Evolutionary conservation across 53 echinoderm and acorn worm genomes (phyloP), one percentile per base, ranked within the genome.

Genomic region (Echinometra lucunter): DNA sequence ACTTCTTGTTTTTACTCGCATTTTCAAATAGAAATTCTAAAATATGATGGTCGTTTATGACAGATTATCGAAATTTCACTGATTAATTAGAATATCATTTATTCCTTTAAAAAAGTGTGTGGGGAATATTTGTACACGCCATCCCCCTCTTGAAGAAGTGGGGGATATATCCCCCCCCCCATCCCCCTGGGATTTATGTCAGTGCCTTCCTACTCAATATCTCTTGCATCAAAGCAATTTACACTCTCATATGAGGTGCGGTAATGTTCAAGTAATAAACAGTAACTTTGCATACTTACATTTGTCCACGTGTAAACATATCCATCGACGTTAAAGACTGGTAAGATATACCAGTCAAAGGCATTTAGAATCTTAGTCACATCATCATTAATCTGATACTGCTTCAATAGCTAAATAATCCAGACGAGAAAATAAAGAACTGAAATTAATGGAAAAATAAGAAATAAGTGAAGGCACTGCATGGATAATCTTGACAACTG

Each of bases 271-370:
- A 58, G 17, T 58, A 58, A 58, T 63, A 18, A 63, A 11, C 2
- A 69, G 30, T 32, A 69, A 8, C 28, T 69, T 19, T 78, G 38
- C 6, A 85, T 58, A 91, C 58, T 90, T 95, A 95, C 95, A 3
- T 21, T 93, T 11, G 66, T 90, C 96, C 95, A 95, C 27, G 95
- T 93, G 34, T 74, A 93, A 12, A 37, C 83, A 89, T 96, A 95
- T 32, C 96, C 95, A 92, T 95, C 95, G 23, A 89, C 95, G 83
- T 96, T 96, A 89, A 96, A 94, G 9, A 96, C 95, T 1, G 96
- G 95, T 32, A 95, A 83, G 34, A 95, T 91, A 53, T 96, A 92
- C 93, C 95, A 96, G 19, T 96, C 96, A 81, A 95, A 93, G 13
- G 25, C 37, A 44, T 44, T 57, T 9, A 96, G 58, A 23, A 96